Evolutionary conservation across 2,888 invertebrate species (phyloP), one percentile per base, ranked within the genome.

Genomic region (Neoscelio sp.): DNA sequence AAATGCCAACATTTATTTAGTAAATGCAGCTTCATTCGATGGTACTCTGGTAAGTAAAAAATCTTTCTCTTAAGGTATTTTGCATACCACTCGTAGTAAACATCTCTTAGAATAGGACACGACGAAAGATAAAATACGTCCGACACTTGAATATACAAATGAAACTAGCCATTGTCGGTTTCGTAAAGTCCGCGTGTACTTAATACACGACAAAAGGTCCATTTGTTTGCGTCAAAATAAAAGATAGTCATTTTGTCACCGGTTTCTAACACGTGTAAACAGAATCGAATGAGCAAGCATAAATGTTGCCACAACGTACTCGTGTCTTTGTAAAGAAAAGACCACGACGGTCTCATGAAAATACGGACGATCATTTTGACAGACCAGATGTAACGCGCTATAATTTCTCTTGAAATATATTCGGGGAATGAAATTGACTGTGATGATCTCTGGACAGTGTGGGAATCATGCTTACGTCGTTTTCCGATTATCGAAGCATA

Each of bases 161-260:
- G 65, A 52, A 52, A 18, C 42, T 42, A 17, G 52, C 30, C 28
- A 42, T 42, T 42, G 65, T 52, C 65, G 42, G 42, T 50, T 65
- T 52, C 17, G 40, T 52, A 8, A 52, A 52, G 42, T 18, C 30
- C 17, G 26, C 33, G 44, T 17, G 54, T 67, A 67, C 52, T 67
- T 67, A 67, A 54, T 67, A 28, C 28, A 15, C 44, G 52, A 44
- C 67, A 54, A 67, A 67, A 54, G 67, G 6, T 33, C 67, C 44
- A 54, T 67, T 67, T 67, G 67, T 67, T 67, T 54, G 26, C 44
- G 67, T 67, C 52, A 67, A 54, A 52, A 54, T 67, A 54, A 67
- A 54, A 54, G 67, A 54, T 40, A 44, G 54, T 30, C 46, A 54
- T 54, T 67, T 52, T 65, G 65, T 65, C 65, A 52, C 10, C 52